Base-by-base conservation (phyloP, 2,888 invertebrate species). In the Therioaphis trifolii region DNA sequence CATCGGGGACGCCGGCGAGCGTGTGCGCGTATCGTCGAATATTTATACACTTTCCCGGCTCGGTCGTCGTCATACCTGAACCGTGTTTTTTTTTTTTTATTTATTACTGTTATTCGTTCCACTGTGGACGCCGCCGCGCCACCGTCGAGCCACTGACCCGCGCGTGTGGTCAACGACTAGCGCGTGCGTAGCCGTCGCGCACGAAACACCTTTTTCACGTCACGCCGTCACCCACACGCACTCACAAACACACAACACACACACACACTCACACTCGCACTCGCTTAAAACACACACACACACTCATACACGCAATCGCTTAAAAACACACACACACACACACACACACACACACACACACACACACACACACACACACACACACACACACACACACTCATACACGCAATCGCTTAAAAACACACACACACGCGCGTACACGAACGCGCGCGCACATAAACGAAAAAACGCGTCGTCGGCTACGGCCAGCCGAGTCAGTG, bases 401-500 rank as follows among this genome's bases (percentile, higher is more conserved):
- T 35, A 35, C 35, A 35, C 7, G 7, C 35, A 35, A 35, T 35
- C 3, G 3, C 7, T 35, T 35, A 35, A 5, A 35, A 5, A 35
- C 7, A 35, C 35, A 35, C 35, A 35, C 35, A 3, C 35, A 35
- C 35, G 7, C 35, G 35, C 35, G 35, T 5, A 35, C 35, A 5
- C 40, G 9, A 24, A 35, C 15, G 18, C 52, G 4, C 15, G 2
- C 15, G 52, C 52, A 52, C 52, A 4, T 18, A 52, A 4, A 52
- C 52, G 52, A 3, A 7, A 35, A 35, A 35, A 35, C 87, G 89
- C 87, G 86, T 89, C 90, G 90, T 90, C 90, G 71, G 49, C n/a
- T 3, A 5, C 52, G 76, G 15, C 77, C 89, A 88, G 87, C 88
- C 87, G 87, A 88, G 88, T 88, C 87, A 87, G 87, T 88, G 80